phyloP scores from a whole-genome alignment of 1,140 invertebrate genomes.

The Bombus pascuorum region DNA sequence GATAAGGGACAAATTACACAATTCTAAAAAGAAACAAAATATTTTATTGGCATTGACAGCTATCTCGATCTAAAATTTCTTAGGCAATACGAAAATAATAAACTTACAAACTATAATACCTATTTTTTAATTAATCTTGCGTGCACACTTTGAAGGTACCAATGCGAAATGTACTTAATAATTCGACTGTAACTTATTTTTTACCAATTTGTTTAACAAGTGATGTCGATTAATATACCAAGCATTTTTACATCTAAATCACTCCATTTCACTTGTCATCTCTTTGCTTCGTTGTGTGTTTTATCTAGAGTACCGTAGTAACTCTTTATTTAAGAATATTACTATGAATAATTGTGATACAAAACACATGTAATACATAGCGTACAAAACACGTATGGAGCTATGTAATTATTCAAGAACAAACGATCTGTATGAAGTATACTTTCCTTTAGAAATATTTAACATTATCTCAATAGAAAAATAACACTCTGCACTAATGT shows the following conservation, averaged over 20 bases:
- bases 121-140: constrained; percentile 62
- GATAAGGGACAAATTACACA: constrained; percentile 10
- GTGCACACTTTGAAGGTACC: constrained; percentile 43
- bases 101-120: constrained; percentile 35
- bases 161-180: constrained; percentile 43
- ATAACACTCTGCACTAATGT: constrained; percentile 24
- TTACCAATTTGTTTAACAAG: constrained; percentile 44
- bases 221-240: constrained; percentile 46
- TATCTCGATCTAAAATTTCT: constrained; percentile 29
- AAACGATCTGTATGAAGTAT: constrained; percentile 39
- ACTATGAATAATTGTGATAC: constrained; percentile 61
- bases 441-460: constrained; percentile 44
- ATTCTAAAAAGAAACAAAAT: constrained; percentile 27
- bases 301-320: constrained; percentile 60
- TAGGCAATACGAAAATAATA: constrained; percentile 20
- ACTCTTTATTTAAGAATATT: constrained; percentile 47
- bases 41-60: constrained; percentile 53
- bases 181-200: constrained; percentile 45
- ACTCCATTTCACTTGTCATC: constrained; percentile 46
- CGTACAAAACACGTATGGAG: constrained; percentile 16
- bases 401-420: constrained; percentile 37
- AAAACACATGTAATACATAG: constrained; percentile 42
- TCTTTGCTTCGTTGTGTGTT: constrained; percentile 51
- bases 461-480: constrained; percentile 41
- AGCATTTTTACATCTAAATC: constrained; percentile 63